Base-by-base conservation (phyloP, 2,888 invertebrate genomes). In the Plebejus argus region DNA sequence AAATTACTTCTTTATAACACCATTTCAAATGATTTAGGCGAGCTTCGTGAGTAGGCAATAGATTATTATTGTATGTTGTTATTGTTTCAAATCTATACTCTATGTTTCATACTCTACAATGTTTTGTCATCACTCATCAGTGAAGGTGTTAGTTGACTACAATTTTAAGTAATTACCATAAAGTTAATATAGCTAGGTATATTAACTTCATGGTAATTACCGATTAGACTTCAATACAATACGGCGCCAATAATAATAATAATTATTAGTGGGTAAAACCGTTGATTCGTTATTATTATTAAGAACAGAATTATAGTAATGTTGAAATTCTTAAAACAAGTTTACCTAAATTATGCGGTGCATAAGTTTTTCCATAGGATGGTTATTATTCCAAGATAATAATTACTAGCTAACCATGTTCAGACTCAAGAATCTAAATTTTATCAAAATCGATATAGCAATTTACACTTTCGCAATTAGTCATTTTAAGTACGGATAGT, bases 1-100 rank as follows among this genome's bases (percentile, higher is more conserved):
- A 66, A 66, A 66, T 66, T 66, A 66, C 66, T 28, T 66, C 66
- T 66, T 66, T 33, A 33, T 33, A 66, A 12, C 28, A 18, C 28
- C 66, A 23, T 66, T 66, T 66, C 1, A 66, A 66, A 66, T 66
- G 28, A 66, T 33, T 66, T 15, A 66, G 10, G 28, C 12, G 28
- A 10, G 20, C 61, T 61, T 61, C 18, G 23, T 18, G 5, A 61
- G 10, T 1, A 61, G 20, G 61, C 61, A 23, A 23, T 66, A 72
- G n/a, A 23, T 18, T 72, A n/a, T n/a, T n/a, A n/a, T n/a, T 4
- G 15, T 71, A 39, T 35, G 39, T n/a, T 71, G 35, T 71, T 35
- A 6, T 71, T 35, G 7, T 39, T n/a, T 39, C 7, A 72, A 20
- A 45, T 10, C 10, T 23, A 10, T 20, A 61, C 12, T 61, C 58